Evolutionary conservation across 2,888 invertebrate species (phyloP).

Genomic region (Parnassius orleans): DNA sequence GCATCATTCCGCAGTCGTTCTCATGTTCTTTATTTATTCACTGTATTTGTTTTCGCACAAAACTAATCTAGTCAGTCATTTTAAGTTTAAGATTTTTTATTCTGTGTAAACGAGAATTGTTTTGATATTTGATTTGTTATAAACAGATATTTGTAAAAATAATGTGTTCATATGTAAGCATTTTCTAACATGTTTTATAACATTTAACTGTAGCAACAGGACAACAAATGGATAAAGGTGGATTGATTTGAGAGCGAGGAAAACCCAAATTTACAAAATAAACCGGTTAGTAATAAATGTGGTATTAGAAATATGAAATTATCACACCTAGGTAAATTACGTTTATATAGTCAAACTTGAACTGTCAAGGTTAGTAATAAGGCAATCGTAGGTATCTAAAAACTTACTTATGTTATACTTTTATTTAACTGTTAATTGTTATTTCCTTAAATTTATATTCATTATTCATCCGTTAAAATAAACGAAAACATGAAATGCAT

Average conservation of each 20-base stretch:
- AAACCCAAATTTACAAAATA: conserved; percentile 54
- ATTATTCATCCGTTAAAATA: too few relatives aligned
- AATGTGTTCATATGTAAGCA: conserved; percentile 16
- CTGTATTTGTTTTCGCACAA: conserved; percentile 8
- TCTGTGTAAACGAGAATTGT: not conserved
- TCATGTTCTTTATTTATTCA: conserved; percentile 23
- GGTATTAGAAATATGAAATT: conserved; percentile 2
- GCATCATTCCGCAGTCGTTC: conserved; percentile 44
- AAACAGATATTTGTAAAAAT: not conserved
- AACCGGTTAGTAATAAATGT: conserved; percentile 51
- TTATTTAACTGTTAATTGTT: too few relatives aligned
- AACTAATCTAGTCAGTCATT: conserved; percentile 3
- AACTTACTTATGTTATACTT: too few relatives aligned
- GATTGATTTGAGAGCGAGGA: conserved; percentile 68
- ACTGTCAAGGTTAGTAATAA: not conserved
- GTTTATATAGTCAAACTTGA: not conserved
- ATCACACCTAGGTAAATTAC: not conserved
- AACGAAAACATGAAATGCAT: too few relatives aligned
- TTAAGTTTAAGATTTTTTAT: conserved; percentile 6
- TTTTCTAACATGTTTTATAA: conserved; percentile 38
- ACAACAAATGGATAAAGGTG: conserved; percentile 41
- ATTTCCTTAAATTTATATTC: too few relatives aligned
- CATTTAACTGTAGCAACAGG: conserved; percentile 35
- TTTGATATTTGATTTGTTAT: not conserved
- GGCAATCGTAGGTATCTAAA: not conserved